Percentiles rank a stretch among this genome's conserved stretches.
Conservation (phyloP, 2,797 vertebrate species). For the Enteromius argenteus region DNA sequence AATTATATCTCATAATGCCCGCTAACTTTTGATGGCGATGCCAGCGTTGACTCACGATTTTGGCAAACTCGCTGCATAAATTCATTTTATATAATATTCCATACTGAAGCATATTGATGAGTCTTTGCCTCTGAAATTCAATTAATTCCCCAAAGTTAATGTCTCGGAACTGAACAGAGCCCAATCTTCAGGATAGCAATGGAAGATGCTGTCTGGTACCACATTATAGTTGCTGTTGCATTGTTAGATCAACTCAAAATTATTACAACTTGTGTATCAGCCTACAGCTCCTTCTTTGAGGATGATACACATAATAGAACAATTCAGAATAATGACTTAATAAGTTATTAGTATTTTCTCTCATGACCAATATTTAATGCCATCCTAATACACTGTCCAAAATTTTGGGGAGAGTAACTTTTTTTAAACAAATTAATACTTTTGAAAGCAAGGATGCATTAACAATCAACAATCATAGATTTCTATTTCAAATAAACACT, state of each 20-base stretch:
- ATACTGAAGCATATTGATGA: slow-evolving; percentile 32
- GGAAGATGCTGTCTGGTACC: neutral
- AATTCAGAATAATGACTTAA: neutral
- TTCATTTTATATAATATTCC: slow-evolving; percentile 18
- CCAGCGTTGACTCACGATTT: neutral
- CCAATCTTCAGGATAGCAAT: neutral
- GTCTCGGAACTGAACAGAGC: slow-evolving; percentile 38
- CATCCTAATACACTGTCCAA: neutral
- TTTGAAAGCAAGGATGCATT: neutral
- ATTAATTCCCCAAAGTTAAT: slow-evolving; percentile 32
- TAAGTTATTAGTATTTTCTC: neutral
- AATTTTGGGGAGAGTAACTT: neutral
- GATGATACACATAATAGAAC: neutral
- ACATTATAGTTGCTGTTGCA: neutral
- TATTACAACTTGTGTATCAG: neutral
- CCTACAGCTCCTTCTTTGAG: neutral
- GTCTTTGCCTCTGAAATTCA: slow-evolving; percentile 11
- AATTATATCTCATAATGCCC: slow-evolving; percentile 4
- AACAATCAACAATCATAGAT: neutral
- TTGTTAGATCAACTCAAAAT: slow-evolving; percentile 3
- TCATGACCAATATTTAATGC: neutral
- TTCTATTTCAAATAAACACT: neutral
- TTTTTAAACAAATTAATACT: neutral
- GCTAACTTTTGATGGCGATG: slow-evolving; percentile 27
- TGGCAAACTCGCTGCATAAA: slow-evolving; percentile 23